Evolutionary conservation across 2,113 vertebrate genomes (phyloP).

Genomic region (Mobula birostris): DNA sequence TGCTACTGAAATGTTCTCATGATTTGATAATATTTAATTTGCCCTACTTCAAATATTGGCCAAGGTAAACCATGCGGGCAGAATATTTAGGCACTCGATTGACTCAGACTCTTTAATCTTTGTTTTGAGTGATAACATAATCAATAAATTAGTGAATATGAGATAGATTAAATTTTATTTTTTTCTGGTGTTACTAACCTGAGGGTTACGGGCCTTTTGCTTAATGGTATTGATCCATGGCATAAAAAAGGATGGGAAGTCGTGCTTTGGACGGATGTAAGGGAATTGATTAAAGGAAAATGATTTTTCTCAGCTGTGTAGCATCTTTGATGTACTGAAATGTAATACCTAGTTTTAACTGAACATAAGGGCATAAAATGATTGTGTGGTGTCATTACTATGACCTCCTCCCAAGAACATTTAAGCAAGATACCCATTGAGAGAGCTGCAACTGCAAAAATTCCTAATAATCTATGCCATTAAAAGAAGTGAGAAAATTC

Average conservation of each 20-base stretch:
- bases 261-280: background rate
- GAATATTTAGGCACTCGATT: background rate
- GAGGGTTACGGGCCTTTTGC: too few species aligned
- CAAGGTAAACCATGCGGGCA: background rate
- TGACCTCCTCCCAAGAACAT: background rate
- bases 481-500: background rate
- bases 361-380: background rate
- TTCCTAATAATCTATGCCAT: background rate
- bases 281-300: background rate
- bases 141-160: background rate
- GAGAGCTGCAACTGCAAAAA: background rate
- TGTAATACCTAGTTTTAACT: background rate
- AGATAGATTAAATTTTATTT: background rate
- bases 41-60: background rate
- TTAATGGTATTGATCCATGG: too few species aligned
- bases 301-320: background rate
- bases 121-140: background rate
- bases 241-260: too few species aligned
- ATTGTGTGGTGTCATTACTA: background rate
- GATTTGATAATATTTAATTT: background rate
- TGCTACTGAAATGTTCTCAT: background rate
- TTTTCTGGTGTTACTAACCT: too few species aligned
- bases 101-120: background rate
- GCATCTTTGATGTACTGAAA: background rate
- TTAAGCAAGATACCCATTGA: background rate